These are phyloP conservation scores for Todiramphus saurophagus DNA, from an alignment of 2,113 vertebrate genomes.

Conservation along the genomic window DNA sequence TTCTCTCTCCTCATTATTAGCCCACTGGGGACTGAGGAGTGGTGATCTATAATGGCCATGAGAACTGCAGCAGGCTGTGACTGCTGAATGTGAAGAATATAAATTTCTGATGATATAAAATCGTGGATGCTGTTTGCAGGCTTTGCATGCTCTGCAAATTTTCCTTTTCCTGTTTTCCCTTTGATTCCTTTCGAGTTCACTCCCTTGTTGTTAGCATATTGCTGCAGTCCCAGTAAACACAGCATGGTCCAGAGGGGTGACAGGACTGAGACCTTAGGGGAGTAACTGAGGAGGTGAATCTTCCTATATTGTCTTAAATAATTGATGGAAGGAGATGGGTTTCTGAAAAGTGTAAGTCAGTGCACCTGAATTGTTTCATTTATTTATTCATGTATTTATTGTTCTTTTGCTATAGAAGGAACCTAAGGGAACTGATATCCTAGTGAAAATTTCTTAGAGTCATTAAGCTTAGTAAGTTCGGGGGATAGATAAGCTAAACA, in stretches of 20 bases:
- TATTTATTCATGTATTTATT: not conserved
- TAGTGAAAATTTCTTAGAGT: not conserved
- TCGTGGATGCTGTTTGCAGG: not conserved
- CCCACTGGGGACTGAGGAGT: not conserved
- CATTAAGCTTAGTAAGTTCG: not conserved
- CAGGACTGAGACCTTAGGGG: not conserved
- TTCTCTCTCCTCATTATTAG: not conserved
- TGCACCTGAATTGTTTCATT: not conserved
- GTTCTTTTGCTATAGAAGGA: not conserved
- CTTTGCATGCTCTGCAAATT: not conserved
- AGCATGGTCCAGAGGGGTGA: not conserved
- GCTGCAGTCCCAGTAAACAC: not conserved
- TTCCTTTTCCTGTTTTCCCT: not conserved
- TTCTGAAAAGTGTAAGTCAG: not conserved
- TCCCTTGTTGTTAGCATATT: not conserved
- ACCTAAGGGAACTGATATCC: not conserved
- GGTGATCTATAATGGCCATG: not conserved
- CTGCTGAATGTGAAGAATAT: constrained; percentile 23
- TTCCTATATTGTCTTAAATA: not conserved
- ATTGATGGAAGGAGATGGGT: not conserved
- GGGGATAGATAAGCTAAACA: not conserved
- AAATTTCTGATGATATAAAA: constrained; percentile 1
- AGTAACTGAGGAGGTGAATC: not conserved
- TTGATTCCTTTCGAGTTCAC: not conserved
- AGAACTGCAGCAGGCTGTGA: not conserved